phyloP scores from a whole-genome alignment of 2,113 vertebrate species.

The Zootoca vivipara region DNA sequence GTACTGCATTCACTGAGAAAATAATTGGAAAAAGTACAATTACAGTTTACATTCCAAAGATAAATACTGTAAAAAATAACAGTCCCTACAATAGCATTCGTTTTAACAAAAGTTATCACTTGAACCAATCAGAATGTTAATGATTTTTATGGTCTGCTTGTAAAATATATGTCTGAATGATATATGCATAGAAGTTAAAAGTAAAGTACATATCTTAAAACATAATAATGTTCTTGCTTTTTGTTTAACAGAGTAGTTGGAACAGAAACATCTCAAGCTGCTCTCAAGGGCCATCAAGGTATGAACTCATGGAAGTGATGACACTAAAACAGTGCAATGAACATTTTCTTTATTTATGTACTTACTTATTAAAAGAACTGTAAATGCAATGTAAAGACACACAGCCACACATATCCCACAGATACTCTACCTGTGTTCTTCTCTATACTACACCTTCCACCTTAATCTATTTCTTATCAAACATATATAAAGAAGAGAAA shows the following conservation, averaged over 20 bases:
- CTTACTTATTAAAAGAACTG: slow-evolving; percentile 89
- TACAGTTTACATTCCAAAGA: neutral
- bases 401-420: slow-evolving; percentile 93
- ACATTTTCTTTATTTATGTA: slow-evolving; percentile 90
- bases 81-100: neutral
- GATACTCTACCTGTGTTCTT: slow-evolving; percentile 87
- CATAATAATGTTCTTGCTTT: slow-evolving; percentile 35
- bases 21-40: neutral
- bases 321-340: slow-evolving; percentile 85
- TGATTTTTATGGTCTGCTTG: slow-evolving; percentile 28
- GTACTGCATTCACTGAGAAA: neutral
- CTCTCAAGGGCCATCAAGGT: slow-evolving; percentile 80
- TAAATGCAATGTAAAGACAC: slow-evolving; percentile 99
- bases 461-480: slow-evolving; percentile 88
- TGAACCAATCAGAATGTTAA: neutral
- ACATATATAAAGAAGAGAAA: slow-evolving; percentile 76
- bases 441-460: slow-evolving; percentile 92
- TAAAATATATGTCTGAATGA: neutral
- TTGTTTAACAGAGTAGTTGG: slow-evolving; percentile 87
- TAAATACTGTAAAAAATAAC: neutral
- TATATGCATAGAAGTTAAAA: neutral
- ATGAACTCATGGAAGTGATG: slow-evolving; percentile 82
- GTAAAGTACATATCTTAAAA: neutral
- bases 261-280: slow-evolving; percentile 78
- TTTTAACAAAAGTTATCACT: neutral